These are phyloP conservation scores for Argynnis bischoffii DNA, from an alignment of 2,888 invertebrate species.

Conservation along the genomic window DNA sequence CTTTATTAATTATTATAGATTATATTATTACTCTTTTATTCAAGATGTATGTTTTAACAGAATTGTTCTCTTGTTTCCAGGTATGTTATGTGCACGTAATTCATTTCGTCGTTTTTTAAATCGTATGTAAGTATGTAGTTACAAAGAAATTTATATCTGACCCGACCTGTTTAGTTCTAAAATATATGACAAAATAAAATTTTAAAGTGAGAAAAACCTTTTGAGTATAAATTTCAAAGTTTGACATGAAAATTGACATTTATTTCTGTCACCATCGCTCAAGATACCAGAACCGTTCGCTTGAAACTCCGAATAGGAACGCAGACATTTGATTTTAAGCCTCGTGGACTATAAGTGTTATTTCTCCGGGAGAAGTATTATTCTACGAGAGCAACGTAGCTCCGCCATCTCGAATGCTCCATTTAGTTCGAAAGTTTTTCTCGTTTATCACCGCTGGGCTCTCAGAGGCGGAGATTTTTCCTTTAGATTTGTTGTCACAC, in stretches of 20 bases:
- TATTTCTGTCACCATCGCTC: slow-evolving; percentile 62
- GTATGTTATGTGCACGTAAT: too few relatives aligned
- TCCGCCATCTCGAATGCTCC: slow-evolving; percentile 81
- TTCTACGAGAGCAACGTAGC: slow-evolving; percentile 79
- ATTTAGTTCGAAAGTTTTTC: slow-evolving; percentile 83
- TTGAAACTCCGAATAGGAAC: slow-evolving; percentile 66
- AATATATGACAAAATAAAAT: background rate
- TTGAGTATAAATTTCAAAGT: slow-evolving; percentile 36
- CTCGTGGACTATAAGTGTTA: slow-evolving; percentile 82
- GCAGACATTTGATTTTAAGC: slow-evolving; percentile 82
- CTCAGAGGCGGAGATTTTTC: slow-evolving; percentile 82
- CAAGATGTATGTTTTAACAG: too few relatives aligned
- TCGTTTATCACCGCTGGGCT: slow-evolving; percentile 82
- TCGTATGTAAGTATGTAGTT: background rate
- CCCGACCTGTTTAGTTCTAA: background rate
- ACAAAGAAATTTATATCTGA: background rate
- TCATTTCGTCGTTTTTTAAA: too few relatives aligned
- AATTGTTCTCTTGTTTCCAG: too few relatives aligned
- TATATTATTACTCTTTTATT: too few relatives aligned
- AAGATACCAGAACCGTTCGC: slow-evolving; percentile 61
- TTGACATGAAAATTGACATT: slow-evolving; percentile 55
- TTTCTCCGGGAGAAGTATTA: slow-evolving; percentile 81
- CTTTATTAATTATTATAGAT: too few relatives aligned
- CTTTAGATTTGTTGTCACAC: slow-evolving; percentile 83
- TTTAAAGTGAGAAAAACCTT: slow-evolving; percentile 13